Evolutionary conservation across 2,113 vertebrate species (phyloP).

Genomic region (Myrmecobius fasciatus): DNA sequence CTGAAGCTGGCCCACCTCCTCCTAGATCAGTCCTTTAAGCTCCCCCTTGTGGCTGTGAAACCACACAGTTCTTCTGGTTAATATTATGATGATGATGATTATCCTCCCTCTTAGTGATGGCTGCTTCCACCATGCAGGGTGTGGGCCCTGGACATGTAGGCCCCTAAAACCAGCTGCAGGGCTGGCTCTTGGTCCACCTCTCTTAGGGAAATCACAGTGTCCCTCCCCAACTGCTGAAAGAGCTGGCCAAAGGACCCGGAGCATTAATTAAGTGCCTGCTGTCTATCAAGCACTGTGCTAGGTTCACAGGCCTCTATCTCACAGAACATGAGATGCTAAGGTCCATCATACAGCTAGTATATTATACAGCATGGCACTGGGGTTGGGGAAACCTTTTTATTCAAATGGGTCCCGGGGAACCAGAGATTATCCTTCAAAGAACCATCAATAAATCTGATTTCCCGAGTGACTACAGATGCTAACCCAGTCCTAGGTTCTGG

Average conservation of each 20-base stretch:
- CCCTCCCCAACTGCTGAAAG: neutral
- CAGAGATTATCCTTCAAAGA: neutral
- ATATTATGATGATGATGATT: neutral
- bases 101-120: neutral
- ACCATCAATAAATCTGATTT: neutral
- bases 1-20: neutral
- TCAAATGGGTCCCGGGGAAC: neutral
- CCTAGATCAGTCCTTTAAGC: slow-evolving; percentile 45
- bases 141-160: neutral
- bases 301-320: neutral
- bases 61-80: neutral
- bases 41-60: slow-evolving; percentile 70
- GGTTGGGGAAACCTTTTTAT: neutral
- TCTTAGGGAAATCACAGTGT: neutral
- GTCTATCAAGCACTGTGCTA: neutral
- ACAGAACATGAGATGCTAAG: neutral
- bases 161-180: neutral
- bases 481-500: neutral
- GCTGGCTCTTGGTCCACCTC: neutral
- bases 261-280: neutral
- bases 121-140: neutral
- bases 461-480: neutral
- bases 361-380: neutral
- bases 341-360: neutral
- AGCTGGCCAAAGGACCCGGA: neutral